Conservation (phyloP, 2,113 vertebrate genomes). For the Nycticorax nycticorax region DNA sequence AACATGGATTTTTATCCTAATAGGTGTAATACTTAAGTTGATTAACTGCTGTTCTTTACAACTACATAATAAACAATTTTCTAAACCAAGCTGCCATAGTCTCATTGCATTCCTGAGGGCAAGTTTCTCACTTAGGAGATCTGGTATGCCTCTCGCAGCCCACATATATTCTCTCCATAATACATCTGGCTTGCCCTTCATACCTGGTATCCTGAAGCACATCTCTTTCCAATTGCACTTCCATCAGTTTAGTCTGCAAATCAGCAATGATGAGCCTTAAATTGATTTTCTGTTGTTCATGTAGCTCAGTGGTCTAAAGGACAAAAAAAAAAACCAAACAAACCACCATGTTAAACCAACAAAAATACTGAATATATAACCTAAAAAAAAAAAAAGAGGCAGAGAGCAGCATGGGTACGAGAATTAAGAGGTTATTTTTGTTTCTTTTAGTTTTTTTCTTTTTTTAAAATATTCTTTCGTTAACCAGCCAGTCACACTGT, state of each 20-base stretch:
- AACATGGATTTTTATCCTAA: background rate
- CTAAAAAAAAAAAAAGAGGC: background rate
- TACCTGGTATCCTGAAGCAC: slow-evolving; percentile 76
- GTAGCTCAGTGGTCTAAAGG: slow-evolving; percentile 63
- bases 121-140: background rate
- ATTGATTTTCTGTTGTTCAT: slow-evolving; percentile 66
- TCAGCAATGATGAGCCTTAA: slow-evolving; percentile 65
- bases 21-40: accelerated
- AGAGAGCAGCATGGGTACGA: background rate
- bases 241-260: slow-evolving; percentile 75
- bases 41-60: background rate
- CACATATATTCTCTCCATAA: background rate
- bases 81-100: background rate
- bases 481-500: background rate
- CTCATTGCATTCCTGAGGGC: background rate
- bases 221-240: slow-evolving; percentile 75
- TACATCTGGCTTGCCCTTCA: background rate
- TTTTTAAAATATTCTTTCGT: background rate
- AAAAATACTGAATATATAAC: background rate
- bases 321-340: background rate
- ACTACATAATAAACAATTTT: background rate
- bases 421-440: background rate
- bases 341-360: background rate
- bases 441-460: no score
- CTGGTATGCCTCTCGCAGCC: background rate